These are phyloP conservation scores for Okapia johnstoni DNA, from an alignment of 2,113 vertebrate genomes.

Conservation along the genomic window DNA sequence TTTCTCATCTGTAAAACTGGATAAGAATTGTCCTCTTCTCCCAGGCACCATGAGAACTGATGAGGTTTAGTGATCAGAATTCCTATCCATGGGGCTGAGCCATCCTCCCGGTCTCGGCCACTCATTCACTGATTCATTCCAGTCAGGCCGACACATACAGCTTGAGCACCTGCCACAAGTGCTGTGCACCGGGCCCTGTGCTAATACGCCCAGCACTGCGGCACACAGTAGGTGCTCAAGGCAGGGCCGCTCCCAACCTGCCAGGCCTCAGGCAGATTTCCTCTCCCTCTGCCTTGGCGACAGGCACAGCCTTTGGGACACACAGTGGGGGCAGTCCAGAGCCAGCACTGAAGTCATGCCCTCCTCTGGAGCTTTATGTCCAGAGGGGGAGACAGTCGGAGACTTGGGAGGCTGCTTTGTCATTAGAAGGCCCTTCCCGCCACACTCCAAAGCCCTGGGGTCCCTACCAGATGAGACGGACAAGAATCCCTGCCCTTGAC, in stretches of 20 bases:
- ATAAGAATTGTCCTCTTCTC: neutral
- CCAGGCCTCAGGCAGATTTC: neutral
- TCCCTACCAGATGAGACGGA: neutral
- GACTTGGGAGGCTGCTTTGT: neutral
- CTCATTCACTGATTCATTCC: neutral
- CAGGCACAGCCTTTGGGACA: neutral
- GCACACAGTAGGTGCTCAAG: neutral
- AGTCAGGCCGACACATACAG: neutral
- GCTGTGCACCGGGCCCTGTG: accelerated
- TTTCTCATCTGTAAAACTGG: neutral
- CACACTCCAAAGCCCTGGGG: neutral
- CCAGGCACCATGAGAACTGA: accelerated
- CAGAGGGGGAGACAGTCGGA: neutral
- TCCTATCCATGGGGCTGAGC: accelerated
- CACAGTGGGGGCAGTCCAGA: accelerated
- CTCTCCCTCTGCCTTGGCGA: neutral
- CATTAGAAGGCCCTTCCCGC: neutral
- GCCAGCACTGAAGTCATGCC: neutral
- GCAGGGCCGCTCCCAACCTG: accelerated
- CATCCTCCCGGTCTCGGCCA: accelerated
- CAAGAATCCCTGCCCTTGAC: neutral
- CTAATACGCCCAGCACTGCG: accelerated
- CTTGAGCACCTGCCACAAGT: neutral
- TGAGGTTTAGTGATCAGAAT: neutral
- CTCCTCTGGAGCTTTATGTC: neutral